These are phyloP conservation scores for Drosophila longiperda DNA, from an alignment of 2,888 invertebrate genomes.

Conservation along the genomic window DNA sequence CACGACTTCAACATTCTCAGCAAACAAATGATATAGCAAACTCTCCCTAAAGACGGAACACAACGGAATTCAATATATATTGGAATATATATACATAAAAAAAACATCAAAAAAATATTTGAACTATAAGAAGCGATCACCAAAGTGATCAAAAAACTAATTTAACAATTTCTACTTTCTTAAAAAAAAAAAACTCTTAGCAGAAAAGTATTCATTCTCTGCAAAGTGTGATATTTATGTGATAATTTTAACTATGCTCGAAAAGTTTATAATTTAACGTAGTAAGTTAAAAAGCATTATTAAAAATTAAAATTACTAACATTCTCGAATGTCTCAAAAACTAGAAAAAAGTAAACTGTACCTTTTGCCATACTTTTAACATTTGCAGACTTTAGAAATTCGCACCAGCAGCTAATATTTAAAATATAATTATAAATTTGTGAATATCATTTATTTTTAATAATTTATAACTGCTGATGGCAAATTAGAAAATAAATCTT, in stretches of 20 bases:
- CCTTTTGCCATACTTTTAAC: background rate
- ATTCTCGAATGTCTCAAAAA: background rate
- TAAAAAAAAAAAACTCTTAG: background rate
- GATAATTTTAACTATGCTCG: too few relatives aligned
- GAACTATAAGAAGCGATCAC: background rate
- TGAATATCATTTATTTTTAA: background rate
- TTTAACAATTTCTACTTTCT: background rate
- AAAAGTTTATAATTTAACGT: background rate
- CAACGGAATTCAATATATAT: background rate
- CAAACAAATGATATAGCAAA: background rate
- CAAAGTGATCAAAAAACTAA: background rate
- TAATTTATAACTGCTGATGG: background rate
- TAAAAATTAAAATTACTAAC: fast-evolving
- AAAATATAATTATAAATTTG: background rate
- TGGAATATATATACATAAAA: too few relatives aligned
- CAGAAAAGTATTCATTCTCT: background rate
- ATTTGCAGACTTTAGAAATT: background rate
- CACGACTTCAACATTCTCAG: slow-evolving; percentile 12
- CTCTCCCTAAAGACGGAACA: fast-evolving
- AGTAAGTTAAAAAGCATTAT: background rate
- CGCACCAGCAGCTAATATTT: background rate
- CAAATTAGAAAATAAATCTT: background rate
- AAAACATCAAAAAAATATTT: background rate
- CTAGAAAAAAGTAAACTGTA: background rate
- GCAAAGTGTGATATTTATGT: background rate